Base-by-base conservation (phyloP, 2,888 invertebrate genomes). In the Melanostoma mellinum region DNA sequence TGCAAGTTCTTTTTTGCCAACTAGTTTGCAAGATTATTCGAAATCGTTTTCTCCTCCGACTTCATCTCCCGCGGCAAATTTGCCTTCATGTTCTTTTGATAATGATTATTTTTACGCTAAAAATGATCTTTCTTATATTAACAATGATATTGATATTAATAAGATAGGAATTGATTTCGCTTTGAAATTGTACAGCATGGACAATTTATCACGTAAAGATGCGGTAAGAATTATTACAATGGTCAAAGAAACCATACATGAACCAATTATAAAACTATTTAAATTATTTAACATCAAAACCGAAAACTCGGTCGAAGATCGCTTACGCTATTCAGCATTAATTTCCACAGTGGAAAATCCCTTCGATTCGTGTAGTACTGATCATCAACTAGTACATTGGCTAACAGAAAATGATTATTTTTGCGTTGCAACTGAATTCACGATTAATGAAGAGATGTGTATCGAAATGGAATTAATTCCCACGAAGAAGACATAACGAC, bases 131-230 rank as follows among this genome's bases (percentile, higher is more conserved):
- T 20, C 20, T 20, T 20, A 20, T 20, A 20, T 20, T 20, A 6
- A 36, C 10, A 10, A 3, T 6, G 6, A 36, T 53, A 53, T 56
- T 36, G 8, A 56, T 56, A 20, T 56, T 56, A 56, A 56, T 56
- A 56, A 56, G 3, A 36, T 53, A 10, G 53, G 53, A 20, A 53
- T 53, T 2, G 6, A 53, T 0, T 53, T 53, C 3, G 53, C 53
- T 36, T 6, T 10, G 35, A 35, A 53, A 53, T 53, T 53, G 3
- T 53, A 10, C 36, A 53, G 53, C 6, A 53, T 53, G 53, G 36
- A 53, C 10, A 53, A 53, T 36, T 53, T 53, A 10, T 53, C 53
- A 53, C 53, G 36, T 6, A 53, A 53, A 6, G 53, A 53, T 53
- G 53, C 36, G 4, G 2, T 6, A 2, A 10, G 2, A 53, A 53